Conservation (phyloP, 2,797 vertebrate species). For the Natrix natrix region DNA sequence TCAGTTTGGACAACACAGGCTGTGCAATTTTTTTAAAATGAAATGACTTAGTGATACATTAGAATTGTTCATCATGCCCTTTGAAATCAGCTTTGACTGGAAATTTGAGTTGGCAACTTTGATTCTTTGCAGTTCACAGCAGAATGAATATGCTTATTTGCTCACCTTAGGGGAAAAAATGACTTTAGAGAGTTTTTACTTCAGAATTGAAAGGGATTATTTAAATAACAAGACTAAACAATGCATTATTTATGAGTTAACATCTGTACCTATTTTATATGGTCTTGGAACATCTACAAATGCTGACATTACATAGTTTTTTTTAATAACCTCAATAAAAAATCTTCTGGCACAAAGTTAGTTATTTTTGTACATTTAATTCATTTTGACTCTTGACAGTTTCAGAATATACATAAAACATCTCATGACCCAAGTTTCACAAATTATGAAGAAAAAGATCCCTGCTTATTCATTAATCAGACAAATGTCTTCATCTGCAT, state of each 20-base stretch:
- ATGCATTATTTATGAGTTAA: neutral
- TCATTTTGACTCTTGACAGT: neutral
- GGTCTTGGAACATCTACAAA: conserved; percentile 3
- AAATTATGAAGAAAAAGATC: neutral
- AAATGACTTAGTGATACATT: neutral
- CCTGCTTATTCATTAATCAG: neutral
- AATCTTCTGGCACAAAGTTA: neutral
- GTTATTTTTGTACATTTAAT: neutral
- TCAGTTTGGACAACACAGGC: neutral
- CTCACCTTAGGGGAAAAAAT: neutral
- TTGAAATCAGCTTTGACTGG: neutral
- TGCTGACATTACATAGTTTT: neutral
- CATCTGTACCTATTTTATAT: neutral
- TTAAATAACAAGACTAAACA: neutral
- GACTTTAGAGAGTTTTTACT: neutral
- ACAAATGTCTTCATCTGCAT: neutral
- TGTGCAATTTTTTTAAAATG: neutral
- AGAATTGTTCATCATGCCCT: neutral
- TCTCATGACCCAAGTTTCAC: neutral
- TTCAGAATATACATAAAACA: conserved; percentile 1
- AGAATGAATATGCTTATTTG: neutral
- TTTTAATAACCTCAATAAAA: neutral
- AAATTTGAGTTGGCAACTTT: neutral
- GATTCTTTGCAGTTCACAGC: neutral
- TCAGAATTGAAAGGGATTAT: neutral